Percentiles rank a stretch among this genome's conserved stretches.
Evolutionary conservation across 2,797 vertebrate genomes (phyloP).

Genomic region (Crossoptilon crossoptilon): DNA sequence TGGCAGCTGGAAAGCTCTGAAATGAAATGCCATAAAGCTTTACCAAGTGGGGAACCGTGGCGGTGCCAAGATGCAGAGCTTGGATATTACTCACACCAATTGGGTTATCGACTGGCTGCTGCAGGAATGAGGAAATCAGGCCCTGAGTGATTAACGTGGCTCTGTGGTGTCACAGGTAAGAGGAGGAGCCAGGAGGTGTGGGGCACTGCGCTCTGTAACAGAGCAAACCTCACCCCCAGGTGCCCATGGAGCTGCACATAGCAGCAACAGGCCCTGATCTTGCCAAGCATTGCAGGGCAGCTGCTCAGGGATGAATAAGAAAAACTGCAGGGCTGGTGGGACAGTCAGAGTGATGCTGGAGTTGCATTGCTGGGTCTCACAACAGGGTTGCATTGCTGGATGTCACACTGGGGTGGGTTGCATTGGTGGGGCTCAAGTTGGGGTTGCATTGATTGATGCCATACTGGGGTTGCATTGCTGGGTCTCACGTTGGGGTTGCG

Average conservation of each 20-base stretch:
- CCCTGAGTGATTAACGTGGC: not conserved
- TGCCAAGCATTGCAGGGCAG: not conserved
- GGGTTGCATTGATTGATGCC: too few relatives aligned
- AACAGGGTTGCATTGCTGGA: too few relatives aligned
- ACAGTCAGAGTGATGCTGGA: fast-evolving
- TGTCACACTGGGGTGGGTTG: too few relatives aligned
- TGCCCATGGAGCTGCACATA: not conserved
- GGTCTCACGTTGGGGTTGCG: too few relatives aligned
- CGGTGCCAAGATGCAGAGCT: not conserved
- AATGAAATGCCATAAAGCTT: slow-evolving; percentile 24
- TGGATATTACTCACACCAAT: not conserved
- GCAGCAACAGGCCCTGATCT: not conserved
- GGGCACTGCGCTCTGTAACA: not conserved
- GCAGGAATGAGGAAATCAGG: not conserved
- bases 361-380: not conserved
- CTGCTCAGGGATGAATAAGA: not conserved
- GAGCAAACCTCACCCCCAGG: not conserved
- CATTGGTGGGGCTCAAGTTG: too few relatives aligned
- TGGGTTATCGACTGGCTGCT: not conserved
- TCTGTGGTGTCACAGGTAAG: not conserved
- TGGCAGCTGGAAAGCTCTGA: slow-evolving; percentile 16
- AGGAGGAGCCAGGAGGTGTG: not conserved
- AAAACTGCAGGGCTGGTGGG: not conserved
- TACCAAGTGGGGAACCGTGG: not conserved
- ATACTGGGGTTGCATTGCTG: too few relatives aligned